Conservation (phyloP, 1,140 invertebrate species). For the Pygmarrhopalites habei region DNA sequence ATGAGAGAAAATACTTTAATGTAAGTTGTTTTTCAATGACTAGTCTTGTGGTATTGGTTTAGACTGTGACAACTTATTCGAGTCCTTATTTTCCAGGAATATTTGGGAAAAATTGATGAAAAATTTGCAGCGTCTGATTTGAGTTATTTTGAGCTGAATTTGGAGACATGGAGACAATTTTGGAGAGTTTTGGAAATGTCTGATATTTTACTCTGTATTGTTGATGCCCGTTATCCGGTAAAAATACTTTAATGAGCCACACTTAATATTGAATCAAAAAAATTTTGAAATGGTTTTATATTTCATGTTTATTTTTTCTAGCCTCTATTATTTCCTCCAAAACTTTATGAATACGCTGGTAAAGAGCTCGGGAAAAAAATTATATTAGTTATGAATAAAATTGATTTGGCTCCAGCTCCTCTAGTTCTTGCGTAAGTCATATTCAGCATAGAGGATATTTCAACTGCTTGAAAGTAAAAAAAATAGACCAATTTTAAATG, state of each 20-base stretch:
- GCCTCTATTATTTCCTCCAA: conserved; percentile 79
- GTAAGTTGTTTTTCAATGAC: background rate
- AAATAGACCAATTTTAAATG: conserved; percentile 14
- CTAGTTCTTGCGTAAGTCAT: conserved; percentile 85
- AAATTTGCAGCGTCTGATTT: conserved; percentile 48
- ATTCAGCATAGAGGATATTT: conserved; percentile 80
- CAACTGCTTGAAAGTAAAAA: conserved; percentile 27
- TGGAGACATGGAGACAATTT: conserved; percentile 88
- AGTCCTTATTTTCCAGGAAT: conserved; percentile 47
- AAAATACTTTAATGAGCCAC: conserved; percentile 28
- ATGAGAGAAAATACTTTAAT: conserved; percentile 65
- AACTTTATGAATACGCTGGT: conserved; percentile 72
- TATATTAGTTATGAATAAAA: conserved; percentile 85
- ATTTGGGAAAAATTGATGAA: conserved; percentile 52
- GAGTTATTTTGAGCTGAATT: conserved; percentile 78
- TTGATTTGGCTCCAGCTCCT: conserved; percentile 73
- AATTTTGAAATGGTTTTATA: background rate
- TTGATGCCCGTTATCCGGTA: conserved; percentile 75
- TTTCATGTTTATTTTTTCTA: conserved; percentile 43
- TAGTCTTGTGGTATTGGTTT: conserved; percentile 5
- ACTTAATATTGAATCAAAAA: background rate
- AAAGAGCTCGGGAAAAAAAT: conserved; percentile 67
- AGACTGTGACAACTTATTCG: conserved; percentile 1
- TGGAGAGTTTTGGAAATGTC: conserved; percentile 89
- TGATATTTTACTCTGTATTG: conserved; percentile 74